Evolutionary conservation across 2,888 invertebrate genomes (phyloP), one percentile per base, ranked within the genome.

Genomic region (Epicampocera succincta): DNA sequence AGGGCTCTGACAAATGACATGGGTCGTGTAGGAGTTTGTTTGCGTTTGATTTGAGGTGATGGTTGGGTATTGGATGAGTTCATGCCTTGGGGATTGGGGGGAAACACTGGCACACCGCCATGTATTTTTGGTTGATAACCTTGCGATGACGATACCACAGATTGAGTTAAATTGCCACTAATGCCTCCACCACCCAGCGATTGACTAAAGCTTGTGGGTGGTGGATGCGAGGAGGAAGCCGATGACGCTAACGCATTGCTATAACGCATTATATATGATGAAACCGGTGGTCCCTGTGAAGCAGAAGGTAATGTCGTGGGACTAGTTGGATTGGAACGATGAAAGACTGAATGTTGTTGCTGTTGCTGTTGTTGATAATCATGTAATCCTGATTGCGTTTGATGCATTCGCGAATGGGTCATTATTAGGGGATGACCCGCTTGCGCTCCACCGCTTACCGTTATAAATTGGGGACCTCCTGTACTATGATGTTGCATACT

Each of bases 1-100:
- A 97, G 93, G 56, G 97, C 97, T 85, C 97, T 93, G 79, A 97
- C 96, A 92, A 97, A 97, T 83, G 96, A 96, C 92, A 97, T 96
- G 56, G 97, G 97, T 78, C 97, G 93, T 61, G 91, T 91, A 46
- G 91, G 90, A 54, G 92, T 91, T 81, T 92, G 92, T 80, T 93
- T 93, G 83, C 93, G 91, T 87, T 93, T 93, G 73, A 93, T 93
- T 87, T 93, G 93, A 8, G 93, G 92, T 68, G 92, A 92, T 44
- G 91, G 90, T 84, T 92, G 92, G 76, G 46, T 85, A 82, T 71
- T 78, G 17, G 83, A 66, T 12, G 91, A 87, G 84, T 84, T 82
- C 85, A 87, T 85, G 44, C 83, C 85, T 50, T 85, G 76, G 13
- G 92, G 92, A 85, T 90, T 91, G 19, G 93, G 93, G 21, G 95